Evolutionary conservation across 2,797 vertebrate species (phyloP), one percentile per base, ranked within the genome.

Genomic region (Monodelphis domestica): DNA sequence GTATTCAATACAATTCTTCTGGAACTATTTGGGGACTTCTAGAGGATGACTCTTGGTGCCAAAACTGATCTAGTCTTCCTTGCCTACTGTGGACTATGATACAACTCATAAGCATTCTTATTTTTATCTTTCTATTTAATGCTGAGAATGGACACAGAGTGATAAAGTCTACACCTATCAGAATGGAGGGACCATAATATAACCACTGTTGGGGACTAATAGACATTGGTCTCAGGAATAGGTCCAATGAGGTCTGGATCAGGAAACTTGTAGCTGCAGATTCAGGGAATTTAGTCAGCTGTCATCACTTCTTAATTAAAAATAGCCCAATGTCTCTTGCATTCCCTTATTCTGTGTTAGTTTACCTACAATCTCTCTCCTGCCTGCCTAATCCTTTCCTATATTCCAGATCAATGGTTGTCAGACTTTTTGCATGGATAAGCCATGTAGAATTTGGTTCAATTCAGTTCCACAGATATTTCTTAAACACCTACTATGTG

Each of bases 301-400:
- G 97, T 98, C 98, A 98, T 97, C 97, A 56, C 98, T 98, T 95
- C 97, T 98, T 98, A 98, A 97, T 98, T 98, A 98, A 99, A 98
- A 98, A 98, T 98, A 98, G 98, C 96, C 94, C 95, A 92, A 95
- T 90, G 94, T 97, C 92, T 45, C 97, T 97, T 1, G 88, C 94
- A 96, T 98, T 98, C 97, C 97, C 89, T 54, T 26, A 95, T 96
- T 95, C 55, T 38, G 91, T 4, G 95, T 89, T 95, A 94, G 87
- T 96, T 92, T 91, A 14, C 94, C 93, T 96, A 95, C 97, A 93
- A 96, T 95, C 96, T 94, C 87, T 95, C 95, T 96, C 97, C 89
- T 94, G 92, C 57, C 53, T 28, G 21, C 0, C 1, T 54, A 14
- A 28, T 15, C 53, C 57, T n/a, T 87, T 93, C 63, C 56, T 53